A percentile compares a stretch with the other conserved stretches of the same genome.
These are phyloP conservation scores for Actinia tenebrosa DNA, from an alignment of 64 coral and sea anemone species.

Conservation along the genomic window DNA sequence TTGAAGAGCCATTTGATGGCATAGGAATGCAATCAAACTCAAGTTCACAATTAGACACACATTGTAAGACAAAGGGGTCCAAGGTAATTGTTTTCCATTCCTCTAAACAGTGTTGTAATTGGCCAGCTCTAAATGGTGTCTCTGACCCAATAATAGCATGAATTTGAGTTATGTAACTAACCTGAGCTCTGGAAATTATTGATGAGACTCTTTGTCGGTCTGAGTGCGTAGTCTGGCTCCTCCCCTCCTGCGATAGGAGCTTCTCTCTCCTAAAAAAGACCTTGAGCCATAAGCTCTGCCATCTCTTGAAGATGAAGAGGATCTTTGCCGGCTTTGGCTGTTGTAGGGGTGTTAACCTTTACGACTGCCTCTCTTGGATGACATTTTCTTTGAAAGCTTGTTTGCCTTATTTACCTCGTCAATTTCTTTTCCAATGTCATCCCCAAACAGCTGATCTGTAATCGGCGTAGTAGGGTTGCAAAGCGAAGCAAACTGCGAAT, in stretches of 20 bases:
- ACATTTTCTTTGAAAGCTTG: constrained; percentile 10
- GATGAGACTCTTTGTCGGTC: neutral
- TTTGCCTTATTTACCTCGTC: constrained; percentile 26
- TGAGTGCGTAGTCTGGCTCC: neutral
- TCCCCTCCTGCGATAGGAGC: neutral
- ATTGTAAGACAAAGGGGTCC: constrained; percentile 65
- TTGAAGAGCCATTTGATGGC: neutral
- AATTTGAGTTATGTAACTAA: neutral
- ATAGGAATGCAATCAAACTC: constrained; percentile 29
- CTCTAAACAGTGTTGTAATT: constrained; percentile 18
- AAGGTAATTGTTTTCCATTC: constrained; percentile 54
- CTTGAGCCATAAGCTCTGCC: too few species aligned
- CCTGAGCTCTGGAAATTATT: neutral
- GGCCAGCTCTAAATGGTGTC: constrained; percentile 20
- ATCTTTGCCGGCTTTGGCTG: neutral
- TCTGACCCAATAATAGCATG: neutral
- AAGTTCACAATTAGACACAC: constrained; percentile 40
- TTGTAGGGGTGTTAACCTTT: neutral
- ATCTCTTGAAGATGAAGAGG: too few species aligned
- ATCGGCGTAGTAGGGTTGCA: constrained; percentile 8
- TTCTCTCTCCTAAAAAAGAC: constrained; percentile 49
- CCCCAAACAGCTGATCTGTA: neutral
- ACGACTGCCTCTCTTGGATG: neutral
- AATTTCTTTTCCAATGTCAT: constrained; percentile 24
- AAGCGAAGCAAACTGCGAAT: constrained; percentile 25